These are phyloP conservation scores for Rhingia campestris DNA, from an alignment of 2,888 invertebrate genomes.

Conservation along the genomic window DNA sequence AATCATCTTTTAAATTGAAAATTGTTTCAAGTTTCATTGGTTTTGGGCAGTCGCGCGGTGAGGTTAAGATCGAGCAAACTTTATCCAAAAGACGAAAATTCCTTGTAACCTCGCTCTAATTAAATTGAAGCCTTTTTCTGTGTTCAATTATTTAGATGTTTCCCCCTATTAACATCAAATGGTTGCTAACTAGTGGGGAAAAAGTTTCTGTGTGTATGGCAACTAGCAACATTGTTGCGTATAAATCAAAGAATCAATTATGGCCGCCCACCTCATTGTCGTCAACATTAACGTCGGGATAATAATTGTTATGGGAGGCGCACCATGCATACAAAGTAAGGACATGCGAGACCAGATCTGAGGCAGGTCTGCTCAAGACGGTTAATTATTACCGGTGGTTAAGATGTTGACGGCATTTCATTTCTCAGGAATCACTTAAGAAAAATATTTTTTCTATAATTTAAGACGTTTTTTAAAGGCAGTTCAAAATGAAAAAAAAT, in stretches of 20 bases:
- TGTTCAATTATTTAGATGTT: conserved; percentile 6
- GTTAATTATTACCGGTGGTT: conserved; percentile 50
- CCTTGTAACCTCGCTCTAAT: conserved; percentile 1
- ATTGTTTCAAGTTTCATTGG: conserved; percentile 14
- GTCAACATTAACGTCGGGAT: conserved; percentile 40
- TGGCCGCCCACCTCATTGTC: conserved; percentile 15
- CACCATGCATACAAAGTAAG: conserved; percentile 5
- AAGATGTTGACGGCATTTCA: conserved; percentile 43
- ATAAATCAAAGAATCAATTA: conserved; percentile 65
- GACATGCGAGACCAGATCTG: not conserved
- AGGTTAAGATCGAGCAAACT: not conserved
- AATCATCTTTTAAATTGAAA: conserved; percentile 29
- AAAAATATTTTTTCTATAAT: too few species aligned
- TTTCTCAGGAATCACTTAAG: too few species aligned
- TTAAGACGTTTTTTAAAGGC: too few species aligned
- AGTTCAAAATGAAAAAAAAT: too few species aligned
- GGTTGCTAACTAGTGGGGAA: not conserved
- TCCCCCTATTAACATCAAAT: conserved; percentile 45
- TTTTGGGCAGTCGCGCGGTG: not conserved
- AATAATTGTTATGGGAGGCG: conserved; percentile 39
- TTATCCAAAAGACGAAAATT: not conserved
- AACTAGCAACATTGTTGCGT: conserved; percentile 11
- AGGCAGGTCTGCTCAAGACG: conserved; percentile 30
- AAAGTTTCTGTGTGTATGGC: conserved; percentile 12
- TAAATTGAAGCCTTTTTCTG: conserved; percentile 8